Conservation (phyloP, 2,797 vertebrate genomes). For the Spinus pinus region DNA sequence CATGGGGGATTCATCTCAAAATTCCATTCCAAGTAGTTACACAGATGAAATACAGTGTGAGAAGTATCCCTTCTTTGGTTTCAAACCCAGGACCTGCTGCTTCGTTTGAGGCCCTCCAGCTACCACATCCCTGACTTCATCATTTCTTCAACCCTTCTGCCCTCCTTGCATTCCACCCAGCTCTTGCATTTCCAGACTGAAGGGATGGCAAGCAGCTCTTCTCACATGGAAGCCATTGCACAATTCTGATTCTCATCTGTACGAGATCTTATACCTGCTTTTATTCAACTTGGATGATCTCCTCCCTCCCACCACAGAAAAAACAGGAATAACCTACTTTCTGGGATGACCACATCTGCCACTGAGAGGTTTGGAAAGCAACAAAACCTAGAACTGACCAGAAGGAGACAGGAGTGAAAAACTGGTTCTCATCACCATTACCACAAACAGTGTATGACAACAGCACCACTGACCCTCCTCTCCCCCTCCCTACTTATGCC, state of each 20-base stretch:
- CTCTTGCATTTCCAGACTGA: background rate
- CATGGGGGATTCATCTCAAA: background rate
- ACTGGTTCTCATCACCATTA: background rate
- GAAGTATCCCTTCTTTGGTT: background rate
- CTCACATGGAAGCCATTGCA: background rate
- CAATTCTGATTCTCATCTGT: background rate
- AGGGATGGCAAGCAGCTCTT: background rate
- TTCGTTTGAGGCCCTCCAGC: background rate
- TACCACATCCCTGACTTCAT: too few relatives aligned
- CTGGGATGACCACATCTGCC: background rate
- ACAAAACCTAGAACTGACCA: background rate
- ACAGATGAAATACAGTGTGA: background rate
- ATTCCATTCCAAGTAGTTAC: background rate
- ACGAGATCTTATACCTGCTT: background rate
- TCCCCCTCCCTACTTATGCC: background rate
- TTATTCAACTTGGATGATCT: background rate
- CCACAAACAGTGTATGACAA: background rate
- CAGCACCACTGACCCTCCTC: background rate
- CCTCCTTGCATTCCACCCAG: background rate
- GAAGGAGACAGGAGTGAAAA: background rate
- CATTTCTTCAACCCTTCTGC: background rate
- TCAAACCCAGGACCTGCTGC: background rate
- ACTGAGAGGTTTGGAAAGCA: background rate
- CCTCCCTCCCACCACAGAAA: background rate
- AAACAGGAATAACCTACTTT: background rate